Evolutionary conservation across 2,113 vertebrate species (phyloP).

Genomic region (Tympanuchus pallidicinctus): DNA sequence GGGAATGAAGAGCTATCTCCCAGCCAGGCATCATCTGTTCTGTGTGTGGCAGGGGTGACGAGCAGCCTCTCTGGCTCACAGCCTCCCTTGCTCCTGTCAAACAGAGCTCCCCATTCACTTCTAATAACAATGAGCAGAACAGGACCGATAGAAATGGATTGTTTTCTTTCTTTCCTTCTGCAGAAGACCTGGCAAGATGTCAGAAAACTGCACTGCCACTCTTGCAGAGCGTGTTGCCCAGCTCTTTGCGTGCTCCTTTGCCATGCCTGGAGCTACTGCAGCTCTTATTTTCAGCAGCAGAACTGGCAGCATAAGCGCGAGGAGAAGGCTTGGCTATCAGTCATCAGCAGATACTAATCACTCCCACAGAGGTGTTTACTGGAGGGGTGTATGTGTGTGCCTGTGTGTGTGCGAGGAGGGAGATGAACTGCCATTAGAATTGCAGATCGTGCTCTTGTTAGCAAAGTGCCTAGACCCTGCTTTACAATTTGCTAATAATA

Average conservation of each 20-base stretch:
- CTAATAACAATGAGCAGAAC: background rate
- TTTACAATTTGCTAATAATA: slow-evolving; percentile 50
- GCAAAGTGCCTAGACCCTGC: slow-evolving; percentile 2
- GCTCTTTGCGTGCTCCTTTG: background rate
- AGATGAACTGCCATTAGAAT: slow-evolving; percentile 54
- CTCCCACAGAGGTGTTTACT: slow-evolving; percentile 46
- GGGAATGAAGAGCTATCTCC: background rate
- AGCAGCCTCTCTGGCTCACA: background rate
- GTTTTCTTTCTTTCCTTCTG: background rate
- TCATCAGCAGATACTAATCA: slow-evolving; percentile 34
- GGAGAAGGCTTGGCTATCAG: slow-evolving; percentile 22
- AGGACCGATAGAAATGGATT: background rate
- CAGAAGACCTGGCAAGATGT: slow-evolving; percentile 13
- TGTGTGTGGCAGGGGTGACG: fast-evolving
- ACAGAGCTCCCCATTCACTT: background rate
- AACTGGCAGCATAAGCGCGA: background rate
- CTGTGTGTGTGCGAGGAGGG: background rate
- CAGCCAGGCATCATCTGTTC: background rate
- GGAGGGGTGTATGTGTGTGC: background rate
- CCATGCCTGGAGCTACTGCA: slow-evolving; percentile 16
- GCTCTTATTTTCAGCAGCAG: slow-evolving; percentile 21
- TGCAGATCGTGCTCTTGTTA: slow-evolving; percentile 60
- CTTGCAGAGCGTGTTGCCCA: background rate
- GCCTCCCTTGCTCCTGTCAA: background rate
- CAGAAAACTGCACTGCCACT: background rate